phyloP scores from a whole-genome alignment of 2,888 invertebrate species.

The Melieria omissa region DNA sequence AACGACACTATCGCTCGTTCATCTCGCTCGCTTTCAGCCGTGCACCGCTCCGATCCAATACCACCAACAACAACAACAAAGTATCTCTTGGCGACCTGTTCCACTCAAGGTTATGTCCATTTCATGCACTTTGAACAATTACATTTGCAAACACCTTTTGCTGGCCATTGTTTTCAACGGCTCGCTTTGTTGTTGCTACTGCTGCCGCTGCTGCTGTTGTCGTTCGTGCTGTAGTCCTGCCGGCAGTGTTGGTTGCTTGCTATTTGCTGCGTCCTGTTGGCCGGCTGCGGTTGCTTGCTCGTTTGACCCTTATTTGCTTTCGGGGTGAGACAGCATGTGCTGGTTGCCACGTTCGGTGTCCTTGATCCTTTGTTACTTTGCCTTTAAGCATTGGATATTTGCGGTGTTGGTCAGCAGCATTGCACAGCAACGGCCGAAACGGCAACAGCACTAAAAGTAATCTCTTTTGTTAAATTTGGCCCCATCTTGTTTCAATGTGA shows the following conservation, averaged over 20 bases:
- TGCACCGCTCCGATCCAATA: too few relatives aligned
- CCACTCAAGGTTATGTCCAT: conserved; percentile 18
- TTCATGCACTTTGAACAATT: conserved; percentile 37
- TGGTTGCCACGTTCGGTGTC: background rate
- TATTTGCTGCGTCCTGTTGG: conserved; percentile 1
- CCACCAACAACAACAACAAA: too few relatives aligned
- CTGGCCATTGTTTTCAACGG: conserved; percentile 23
- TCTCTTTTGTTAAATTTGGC: conserved; percentile 30
- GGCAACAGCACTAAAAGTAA: conserved; percentile 23
- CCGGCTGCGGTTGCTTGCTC: conserved; percentile 20
- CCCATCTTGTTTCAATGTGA: conserved; percentile 5
- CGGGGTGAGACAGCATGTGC: background rate
- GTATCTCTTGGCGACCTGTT: background rate
- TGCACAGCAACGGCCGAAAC: background rate
- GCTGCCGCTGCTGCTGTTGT: background rate
- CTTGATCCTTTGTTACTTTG: conserved; percentile 1
- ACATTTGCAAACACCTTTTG: conserved; percentile 35
- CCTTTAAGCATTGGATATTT: conserved; percentile 27
- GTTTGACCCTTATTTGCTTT: conserved; percentile 30
- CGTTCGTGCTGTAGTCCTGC: background rate
- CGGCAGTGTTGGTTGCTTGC: too few relatives aligned
- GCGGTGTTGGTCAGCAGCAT: conserved; percentile 13
- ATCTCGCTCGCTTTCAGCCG: too few relatives aligned
- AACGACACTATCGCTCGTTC: too few relatives aligned
- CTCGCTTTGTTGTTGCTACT: background rate